Conservation (phyloP, 2,113 vertebrate species). For the Cryptotis parvus region DNA sequence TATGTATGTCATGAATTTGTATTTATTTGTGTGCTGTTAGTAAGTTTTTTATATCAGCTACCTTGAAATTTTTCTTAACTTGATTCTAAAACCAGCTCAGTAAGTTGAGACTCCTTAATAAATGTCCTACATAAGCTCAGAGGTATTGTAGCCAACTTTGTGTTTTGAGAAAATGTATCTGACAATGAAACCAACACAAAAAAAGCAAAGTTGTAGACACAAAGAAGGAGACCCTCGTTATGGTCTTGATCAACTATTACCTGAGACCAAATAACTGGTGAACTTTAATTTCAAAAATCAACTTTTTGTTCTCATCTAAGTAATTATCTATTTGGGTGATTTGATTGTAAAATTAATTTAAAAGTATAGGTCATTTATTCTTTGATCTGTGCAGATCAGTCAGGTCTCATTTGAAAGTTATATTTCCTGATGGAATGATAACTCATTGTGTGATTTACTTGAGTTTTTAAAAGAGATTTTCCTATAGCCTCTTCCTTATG, state of each 20-base stretch:
- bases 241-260: background rate
- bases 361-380: constrained; percentile 1
- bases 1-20: too few species aligned
- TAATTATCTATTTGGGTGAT: background rate
- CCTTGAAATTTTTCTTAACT: background rate
- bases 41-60: constrained; percentile 39
- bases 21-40: too few species aligned
- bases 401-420: constrained; percentile 34
- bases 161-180: constrained; percentile 6
- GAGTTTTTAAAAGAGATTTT: constrained; percentile 53
- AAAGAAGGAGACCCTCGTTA: constrained; percentile 3
- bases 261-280: background rate
- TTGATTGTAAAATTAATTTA: constrained; percentile 25
- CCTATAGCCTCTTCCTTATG: constrained; percentile 51
- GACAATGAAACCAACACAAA: constrained; percentile 27
- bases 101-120: background rate
- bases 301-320: constrained; percentile 19
- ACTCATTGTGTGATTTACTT: constrained; percentile 28
- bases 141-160: background rate
- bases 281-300: background rate
- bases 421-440: background rate
- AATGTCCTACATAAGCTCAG: background rate
- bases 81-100: background rate
- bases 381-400: background rate
- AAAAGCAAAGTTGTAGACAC: constrained; percentile 1